phyloP scores from a whole-genome alignment of 2,888 invertebrate species.

The Anthrax anthrax region DNA sequence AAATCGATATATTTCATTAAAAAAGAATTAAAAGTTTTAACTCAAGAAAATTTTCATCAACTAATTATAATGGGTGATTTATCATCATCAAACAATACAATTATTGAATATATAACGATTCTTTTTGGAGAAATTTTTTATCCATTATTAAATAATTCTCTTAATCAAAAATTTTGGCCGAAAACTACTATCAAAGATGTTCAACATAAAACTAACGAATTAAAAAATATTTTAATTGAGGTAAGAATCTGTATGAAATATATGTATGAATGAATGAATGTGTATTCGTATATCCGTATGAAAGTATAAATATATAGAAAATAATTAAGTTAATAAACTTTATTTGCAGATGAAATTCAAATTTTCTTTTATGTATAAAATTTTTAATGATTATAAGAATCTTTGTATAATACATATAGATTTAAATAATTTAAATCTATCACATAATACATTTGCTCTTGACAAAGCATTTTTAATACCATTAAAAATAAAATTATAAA shows the following conservation, averaged over 20 bases:
- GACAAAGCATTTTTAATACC: too few species aligned
- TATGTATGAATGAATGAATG: too few species aligned
- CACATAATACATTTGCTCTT: too few species aligned
- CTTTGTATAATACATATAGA: not conserved
- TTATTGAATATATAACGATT: slow-evolving; percentile 50
- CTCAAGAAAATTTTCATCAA: slow-evolving; percentile 30
- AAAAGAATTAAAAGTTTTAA: slow-evolving; percentile 28
- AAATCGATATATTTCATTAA: slow-evolving; percentile 42
- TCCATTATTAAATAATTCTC: slow-evolving; percentile 54
- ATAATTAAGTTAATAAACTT: too few species aligned
- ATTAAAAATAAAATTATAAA: too few species aligned
- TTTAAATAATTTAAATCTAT: too few species aligned
- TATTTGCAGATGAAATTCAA: too few species aligned
- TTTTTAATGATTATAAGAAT: too few species aligned
- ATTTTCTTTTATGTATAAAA: too few species aligned
- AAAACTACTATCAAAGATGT: slow-evolving; percentile 55
- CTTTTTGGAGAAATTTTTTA: slow-evolving; percentile 60
- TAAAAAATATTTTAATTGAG: slow-evolving; percentile 24
- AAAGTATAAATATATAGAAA: too few species aligned
- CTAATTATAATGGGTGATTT: slow-evolving; percentile 56
- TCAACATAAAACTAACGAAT: not conserved
- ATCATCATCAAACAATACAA: slow-evolving; percentile 33
- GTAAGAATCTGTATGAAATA: too few species aligned
- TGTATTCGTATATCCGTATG: too few species aligned
- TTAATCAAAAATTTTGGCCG: slow-evolving; percentile 59